Evolutionary conservation across 2,888 invertebrate species (phyloP).

Genomic region (Plebejus anna): DNA sequence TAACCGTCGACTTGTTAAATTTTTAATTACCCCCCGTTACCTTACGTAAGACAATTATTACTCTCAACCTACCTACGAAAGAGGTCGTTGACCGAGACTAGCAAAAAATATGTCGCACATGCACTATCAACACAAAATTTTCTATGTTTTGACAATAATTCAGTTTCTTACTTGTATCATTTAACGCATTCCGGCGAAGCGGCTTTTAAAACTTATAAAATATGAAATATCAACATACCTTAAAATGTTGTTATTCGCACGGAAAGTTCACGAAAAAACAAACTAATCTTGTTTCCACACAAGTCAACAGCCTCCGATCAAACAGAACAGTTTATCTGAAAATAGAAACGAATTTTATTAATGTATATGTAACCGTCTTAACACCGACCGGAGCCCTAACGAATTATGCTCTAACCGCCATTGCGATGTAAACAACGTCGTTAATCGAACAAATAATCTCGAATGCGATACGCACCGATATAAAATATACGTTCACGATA

Average conservation of each 20-base stretch:
- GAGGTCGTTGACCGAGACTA: constrained; percentile 72
- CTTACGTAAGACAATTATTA: constrained; percentile 58
- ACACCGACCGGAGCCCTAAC: constrained; percentile 51
- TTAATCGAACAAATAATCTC: constrained; percentile 34
- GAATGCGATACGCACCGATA: constrained; percentile 62
- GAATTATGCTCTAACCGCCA: constrained; percentile 38
- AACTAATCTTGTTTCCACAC: constrained; percentile 70
- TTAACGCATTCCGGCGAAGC: background rate
- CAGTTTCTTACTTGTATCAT: background rate
- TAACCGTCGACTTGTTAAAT: constrained; percentile 45
- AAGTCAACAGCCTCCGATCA: constrained; percentile 73
- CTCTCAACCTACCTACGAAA: constrained; percentile 51
- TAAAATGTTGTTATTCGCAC: constrained; percentile 59
- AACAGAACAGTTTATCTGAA: constrained; percentile 75
- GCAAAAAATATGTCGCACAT: constrained; percentile 43
- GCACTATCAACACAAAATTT: constrained; percentile 41
- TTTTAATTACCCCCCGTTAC: constrained; percentile 59
- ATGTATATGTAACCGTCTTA: constrained; percentile 55
- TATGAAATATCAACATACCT: constrained; percentile 65
- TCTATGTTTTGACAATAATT: background rate
- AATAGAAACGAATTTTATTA: constrained; percentile 76
- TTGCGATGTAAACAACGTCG: constrained; percentile 40
- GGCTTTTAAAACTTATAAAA: constrained; percentile 48
- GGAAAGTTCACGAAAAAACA: constrained; percentile 73
- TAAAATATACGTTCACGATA: constrained; percentile 62